Evolutionary conservation across 1,140 invertebrate species (phyloP).

Genomic region (Lepidurus packardi): DNA sequence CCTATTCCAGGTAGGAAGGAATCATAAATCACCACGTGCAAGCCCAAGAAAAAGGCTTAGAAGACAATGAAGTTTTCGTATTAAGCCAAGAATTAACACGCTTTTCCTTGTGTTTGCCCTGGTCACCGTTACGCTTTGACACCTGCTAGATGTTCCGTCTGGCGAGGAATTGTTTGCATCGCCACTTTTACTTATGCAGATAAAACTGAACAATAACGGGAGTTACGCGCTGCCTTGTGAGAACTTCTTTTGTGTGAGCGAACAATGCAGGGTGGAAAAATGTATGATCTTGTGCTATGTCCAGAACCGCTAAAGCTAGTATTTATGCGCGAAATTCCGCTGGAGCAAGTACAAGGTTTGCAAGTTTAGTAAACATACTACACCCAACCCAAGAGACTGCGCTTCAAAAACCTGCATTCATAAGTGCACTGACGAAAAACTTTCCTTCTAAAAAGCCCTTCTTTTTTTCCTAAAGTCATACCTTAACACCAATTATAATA

Average conservation of each 20-base stretch:
- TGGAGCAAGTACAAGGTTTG: neutral
- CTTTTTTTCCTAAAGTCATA: too few relatives aligned
- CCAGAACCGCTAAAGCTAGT: neutral
- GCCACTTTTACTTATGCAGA: conserved; percentile 16
- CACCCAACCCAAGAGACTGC: too few relatives aligned
- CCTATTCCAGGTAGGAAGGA: conserved; percentile 10
- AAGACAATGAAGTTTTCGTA: conserved; percentile 12
- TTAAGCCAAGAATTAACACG: conserved; percentile 1
- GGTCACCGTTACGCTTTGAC: conserved; percentile 12
- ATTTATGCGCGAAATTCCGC: neutral
- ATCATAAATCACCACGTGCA: conserved; percentile 2
- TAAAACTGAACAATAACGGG: conserved; percentile 2
- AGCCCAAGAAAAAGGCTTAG: neutral
- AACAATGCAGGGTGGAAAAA: conserved; percentile 11
- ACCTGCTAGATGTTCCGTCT: neutral
- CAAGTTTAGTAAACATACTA: too few relatives aligned
- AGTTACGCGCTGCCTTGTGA: neutral
- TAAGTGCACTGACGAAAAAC: too few relatives aligned
- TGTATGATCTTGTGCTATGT: neutral
- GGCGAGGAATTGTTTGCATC: neutral
- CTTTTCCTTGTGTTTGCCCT: conserved; percentile 15
- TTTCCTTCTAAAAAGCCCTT: too few relatives aligned
- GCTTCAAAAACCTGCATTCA: too few relatives aligned
- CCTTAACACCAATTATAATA: too few relatives aligned
- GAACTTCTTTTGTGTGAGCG: neutral